phyloP scores from a whole-genome alignment of 2,888 invertebrate species.

The Diplazon laetatorius region DNA sequence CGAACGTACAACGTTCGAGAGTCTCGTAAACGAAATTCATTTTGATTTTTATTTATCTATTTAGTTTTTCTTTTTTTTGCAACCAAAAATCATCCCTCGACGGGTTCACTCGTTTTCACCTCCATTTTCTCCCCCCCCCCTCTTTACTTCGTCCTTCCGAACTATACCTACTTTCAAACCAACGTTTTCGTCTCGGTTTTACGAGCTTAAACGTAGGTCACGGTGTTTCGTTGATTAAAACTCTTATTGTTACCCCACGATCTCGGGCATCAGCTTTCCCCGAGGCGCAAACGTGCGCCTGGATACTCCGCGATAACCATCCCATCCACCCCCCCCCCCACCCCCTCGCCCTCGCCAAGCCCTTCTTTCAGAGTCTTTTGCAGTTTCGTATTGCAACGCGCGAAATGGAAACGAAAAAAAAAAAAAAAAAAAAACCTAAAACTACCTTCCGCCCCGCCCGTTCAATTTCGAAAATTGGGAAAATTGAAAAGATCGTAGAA shows the following conservation, averaged over 20 bases:
- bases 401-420: neutral
- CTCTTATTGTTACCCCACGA: constrained; percentile 59
- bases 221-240: constrained; percentile 75
- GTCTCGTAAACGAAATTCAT: neutral
- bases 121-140: constrained; percentile 4
- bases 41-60: too few relatives aligned
- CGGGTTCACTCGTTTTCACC: neutral
- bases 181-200: too few relatives aligned
- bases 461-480: constrained; percentile 35
- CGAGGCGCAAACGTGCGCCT: constrained; percentile 1
- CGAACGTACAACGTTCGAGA: neutral
- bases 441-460: too few relatives aligned
- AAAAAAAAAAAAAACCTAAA: too few relatives aligned
- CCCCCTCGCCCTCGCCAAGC: too few relatives aligned
- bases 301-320: neutral
- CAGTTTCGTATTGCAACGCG: neutral
- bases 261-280: constrained; percentile 17
- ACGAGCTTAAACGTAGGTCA: constrained; percentile 62
- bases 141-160: too few relatives aligned
- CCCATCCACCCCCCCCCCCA: too few relatives aligned
- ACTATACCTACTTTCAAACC: too few relatives aligned
- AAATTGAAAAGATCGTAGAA: constrained; percentile 40
- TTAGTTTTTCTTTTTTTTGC: neutral
- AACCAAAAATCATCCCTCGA: too few relatives aligned
- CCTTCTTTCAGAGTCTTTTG: too few relatives aligned